Evolutionary conservation across 2,888 invertebrate genomes (phyloP), one percentile per base, ranked within the genome.

Genomic region (Lycocerus yunnanus): DNA sequence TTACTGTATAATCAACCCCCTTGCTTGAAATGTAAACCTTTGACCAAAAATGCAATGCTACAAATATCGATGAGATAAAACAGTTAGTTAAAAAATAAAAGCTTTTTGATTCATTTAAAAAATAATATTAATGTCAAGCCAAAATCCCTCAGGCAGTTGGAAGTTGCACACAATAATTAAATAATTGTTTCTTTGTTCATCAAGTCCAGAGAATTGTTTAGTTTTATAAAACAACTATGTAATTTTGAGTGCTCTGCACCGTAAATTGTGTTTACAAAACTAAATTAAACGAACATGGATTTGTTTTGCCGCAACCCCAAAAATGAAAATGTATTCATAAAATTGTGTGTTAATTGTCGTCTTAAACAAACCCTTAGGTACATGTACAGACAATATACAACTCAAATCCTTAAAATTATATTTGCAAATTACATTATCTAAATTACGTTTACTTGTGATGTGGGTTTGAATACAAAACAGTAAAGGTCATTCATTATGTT

Each of bases 381-480:
- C 61, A 18, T 63, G 20, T 20, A 63, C 61, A n/a, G 20, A 63
- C 61, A 63, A 63, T 63, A 63, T 20, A 63, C 18, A 18, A 63
- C 10, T 63, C 61, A 20, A 43, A 63, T 20, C 61, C 61, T 63
- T 63, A 18, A 63, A 63, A 63, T 63, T 63, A 63, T 63, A 63
- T 63, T 63, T 63, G 61, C 61, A 63, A 63, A 63, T 63, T 63
- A 18, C 61, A 63, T 63, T 63, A 63, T 63, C 61, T 63, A 18
- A 63, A 63, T 63, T 63, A 63, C 61, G 61, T 63, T 63, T 63
- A 63, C 61, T 63, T 63, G 61, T 63, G 18, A 63, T 20, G 61
- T 63, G 61, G 16, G 61, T 63, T 63, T 63, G 61, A 63, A 63
- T 63, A 63, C 61, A 63, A 63, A 63, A 63, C 61, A 63, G n/a